Percentiles rank a stretch among this genome's conserved stretches.
phyloP scores from a whole-genome alignment of 1,140 invertebrate genomes.

The Arctopsyche grandis region DNA sequence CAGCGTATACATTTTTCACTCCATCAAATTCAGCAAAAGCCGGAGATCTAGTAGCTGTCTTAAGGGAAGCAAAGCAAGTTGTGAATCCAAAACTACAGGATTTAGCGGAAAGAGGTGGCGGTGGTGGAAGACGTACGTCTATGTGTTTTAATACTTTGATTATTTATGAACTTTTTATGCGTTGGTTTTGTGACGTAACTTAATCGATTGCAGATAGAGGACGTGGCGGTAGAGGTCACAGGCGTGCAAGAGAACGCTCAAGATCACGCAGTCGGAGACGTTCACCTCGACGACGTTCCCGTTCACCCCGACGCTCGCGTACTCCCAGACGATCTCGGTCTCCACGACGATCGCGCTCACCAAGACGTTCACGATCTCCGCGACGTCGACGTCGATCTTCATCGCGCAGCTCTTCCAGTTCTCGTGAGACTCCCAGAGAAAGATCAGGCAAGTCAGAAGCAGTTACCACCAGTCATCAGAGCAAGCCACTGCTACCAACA shows the following conservation, averaged over 20 bases:
- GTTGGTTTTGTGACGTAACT: not conserved
- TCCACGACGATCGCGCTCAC: constrained; percentile 61
- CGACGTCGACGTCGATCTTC: constrained; percentile 56
- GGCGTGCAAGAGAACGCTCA: constrained; percentile 60
- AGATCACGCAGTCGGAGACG: constrained; percentile 55
- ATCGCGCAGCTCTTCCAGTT: constrained; percentile 60
- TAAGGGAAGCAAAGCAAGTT: constrained; percentile 96
- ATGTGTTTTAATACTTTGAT: not conserved
- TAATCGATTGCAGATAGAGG: constrained; percentile 59
- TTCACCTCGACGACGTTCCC: constrained; percentile 57
- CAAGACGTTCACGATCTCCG: constrained; percentile 54
- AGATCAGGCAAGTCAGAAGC: constrained; percentile 66
- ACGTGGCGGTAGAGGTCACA: constrained; percentile 62
- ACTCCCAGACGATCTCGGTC: constrained; percentile 47
- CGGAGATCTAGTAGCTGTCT: constrained; percentile 88
- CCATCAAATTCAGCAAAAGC: constrained; percentile 92
- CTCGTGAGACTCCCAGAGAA: constrained; percentile 63
- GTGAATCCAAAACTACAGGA: constrained; percentile 66
- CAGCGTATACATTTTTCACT: constrained; percentile 99
- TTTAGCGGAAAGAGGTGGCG: constrained; percentile 63
- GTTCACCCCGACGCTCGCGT: constrained; percentile 58
- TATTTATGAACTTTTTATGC: not conserved
- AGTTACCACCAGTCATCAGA: constrained; percentile 57
- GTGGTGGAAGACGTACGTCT: constrained; percentile 55
- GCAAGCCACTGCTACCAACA: constrained; percentile 58